Conservation (phyloP, 2,888 invertebrate species). For the Anoncus sp. region DNA sequence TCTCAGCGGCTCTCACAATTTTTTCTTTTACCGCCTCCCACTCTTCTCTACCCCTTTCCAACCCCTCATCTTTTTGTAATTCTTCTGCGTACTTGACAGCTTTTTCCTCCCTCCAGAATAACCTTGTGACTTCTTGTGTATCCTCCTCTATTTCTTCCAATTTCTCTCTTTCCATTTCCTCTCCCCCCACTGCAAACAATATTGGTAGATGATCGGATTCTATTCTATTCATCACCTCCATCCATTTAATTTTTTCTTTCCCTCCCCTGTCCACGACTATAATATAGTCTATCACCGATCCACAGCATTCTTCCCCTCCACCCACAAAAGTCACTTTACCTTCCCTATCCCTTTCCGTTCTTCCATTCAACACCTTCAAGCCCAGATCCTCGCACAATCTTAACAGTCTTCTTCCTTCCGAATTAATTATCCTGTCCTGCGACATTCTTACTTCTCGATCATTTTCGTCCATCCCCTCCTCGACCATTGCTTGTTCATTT, state of each 20-base stretch:
- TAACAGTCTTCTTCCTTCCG: too few relatives aligned
- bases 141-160: too few relatives aligned
- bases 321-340: not conserved
- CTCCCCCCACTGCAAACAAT: not conserved
- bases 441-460: not conserved
- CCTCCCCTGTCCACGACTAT: not conserved
- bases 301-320: too few relatives aligned
- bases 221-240: not conserved
- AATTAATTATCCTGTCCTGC: too few relatives aligned
- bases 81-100: too few relatives aligned
- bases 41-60: too few relatives aligned
- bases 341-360: not conserved
- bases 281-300: not conserved
- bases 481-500: not conserved
- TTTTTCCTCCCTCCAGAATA: not conserved
- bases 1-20: too few relatives aligned
- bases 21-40: too few relatives aligned
- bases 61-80: too few relatives aligned
- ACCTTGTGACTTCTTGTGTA: too few relatives aligned
- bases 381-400: too few relatives aligned
- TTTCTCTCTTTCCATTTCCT: not conserved
- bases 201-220: slow-evolving; percentile 4
- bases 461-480: not conserved
- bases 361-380: too few relatives aligned
- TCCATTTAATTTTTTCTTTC: not conserved